Conservation (phyloP, 92 coral and sea anemone species). For the Muricea muricata region DNA sequence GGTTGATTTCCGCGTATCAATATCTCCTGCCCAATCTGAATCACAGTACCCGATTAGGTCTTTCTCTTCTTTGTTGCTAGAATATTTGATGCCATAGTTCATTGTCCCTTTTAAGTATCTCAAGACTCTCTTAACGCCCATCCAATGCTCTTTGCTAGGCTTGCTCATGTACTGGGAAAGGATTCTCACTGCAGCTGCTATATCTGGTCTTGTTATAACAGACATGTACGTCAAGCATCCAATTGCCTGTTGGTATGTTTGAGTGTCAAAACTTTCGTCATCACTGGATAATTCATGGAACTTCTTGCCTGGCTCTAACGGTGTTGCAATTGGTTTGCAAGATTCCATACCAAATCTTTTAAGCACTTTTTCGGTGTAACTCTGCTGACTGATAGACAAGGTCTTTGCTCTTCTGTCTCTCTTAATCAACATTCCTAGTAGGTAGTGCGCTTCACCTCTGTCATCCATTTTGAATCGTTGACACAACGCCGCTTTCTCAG, state of each 20-base stretch:
- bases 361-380: neutral
- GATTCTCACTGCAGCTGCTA: constrained; percentile 24
- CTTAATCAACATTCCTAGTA: neutral
- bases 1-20: constrained; percentile 25
- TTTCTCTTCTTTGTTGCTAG: neutral
- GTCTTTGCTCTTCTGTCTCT: neutral
- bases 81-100: constrained; percentile 27
- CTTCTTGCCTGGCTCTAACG: constrained; percentile 43
- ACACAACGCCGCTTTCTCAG: no score
- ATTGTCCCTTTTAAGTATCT: constrained; percentile 37
- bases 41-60: constrained; percentile 25
- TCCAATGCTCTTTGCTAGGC: constrained; percentile 44
- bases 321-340: constrained; percentile 37
- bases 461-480: neutral
- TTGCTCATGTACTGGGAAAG: constrained; percentile 33
- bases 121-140: constrained; percentile 32
- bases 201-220: constrained; percentile 33
- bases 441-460: neutral
- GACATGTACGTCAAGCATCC: constrained; percentile 39
- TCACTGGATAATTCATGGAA: constrained; percentile 12
- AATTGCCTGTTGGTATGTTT: constrained; percentile 35
- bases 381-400: neutral
- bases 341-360: constrained; percentile 36
- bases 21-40: constrained; percentile 35
- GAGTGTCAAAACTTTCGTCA: constrained; percentile 32